Conservation (phyloP, 1,140 invertebrate genomes). For the Ectropis grisescens region DNA sequence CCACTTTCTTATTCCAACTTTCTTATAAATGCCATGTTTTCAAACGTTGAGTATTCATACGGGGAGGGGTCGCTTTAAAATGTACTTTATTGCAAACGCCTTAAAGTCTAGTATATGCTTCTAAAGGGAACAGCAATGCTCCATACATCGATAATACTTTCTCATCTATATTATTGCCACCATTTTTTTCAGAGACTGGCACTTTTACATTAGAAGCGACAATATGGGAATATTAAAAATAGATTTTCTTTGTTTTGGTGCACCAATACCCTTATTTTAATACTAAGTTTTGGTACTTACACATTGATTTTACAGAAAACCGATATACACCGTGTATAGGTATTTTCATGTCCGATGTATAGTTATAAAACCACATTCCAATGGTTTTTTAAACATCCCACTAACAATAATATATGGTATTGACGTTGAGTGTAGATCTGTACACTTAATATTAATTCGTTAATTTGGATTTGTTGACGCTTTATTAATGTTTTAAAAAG, state of each 20-base stretch:
- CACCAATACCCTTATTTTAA: conserved; percentile 26
- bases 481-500: too few species aligned
- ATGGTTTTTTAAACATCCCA: too few species aligned
- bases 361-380: too few species aligned
- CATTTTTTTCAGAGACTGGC: conserved; percentile 28
- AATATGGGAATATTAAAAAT: conserved; percentile 51
- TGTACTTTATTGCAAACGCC: conserved; percentile 40
- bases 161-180: conserved; percentile 49
- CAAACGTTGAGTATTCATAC: neutral
- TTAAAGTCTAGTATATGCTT: conserved; percentile 35
- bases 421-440: too few species aligned
- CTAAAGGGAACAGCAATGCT: conserved; percentile 9
- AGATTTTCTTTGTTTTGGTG: conserved; percentile 32
- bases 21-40: conserved; percentile 9
- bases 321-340: conserved; percentile 3
- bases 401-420: too few species aligned
- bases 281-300: conserved; percentile 25
- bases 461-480: too few species aligned
- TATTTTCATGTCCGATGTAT: too few species aligned
- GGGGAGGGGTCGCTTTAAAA: conserved; percentile 12
- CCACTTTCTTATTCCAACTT: neutral
- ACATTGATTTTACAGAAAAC: conserved; percentile 8
- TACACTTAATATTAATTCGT: too few species aligned
- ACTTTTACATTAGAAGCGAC: conserved; percentile 36
- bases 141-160: conserved; percentile 35